These are phyloP conservation scores for Malurus cyaneus DNA, from an alignment of 2,113 vertebrate species.

Conservation along the genomic window DNA sequence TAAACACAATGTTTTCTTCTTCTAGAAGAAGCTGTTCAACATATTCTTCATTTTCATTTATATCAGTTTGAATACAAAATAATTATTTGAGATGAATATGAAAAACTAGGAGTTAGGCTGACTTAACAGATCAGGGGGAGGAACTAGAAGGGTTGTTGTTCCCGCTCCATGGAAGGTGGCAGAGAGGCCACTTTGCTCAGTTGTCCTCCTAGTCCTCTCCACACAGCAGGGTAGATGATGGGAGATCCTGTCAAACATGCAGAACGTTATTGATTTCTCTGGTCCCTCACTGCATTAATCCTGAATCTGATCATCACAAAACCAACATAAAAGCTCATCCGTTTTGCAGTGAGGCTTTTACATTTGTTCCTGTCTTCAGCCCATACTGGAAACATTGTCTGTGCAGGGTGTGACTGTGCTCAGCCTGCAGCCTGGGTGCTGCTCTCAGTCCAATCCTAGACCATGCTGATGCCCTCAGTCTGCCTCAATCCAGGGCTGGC, in stretches of 20 bases:
- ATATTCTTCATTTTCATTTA: neutral
- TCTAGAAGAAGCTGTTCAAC: neutral
- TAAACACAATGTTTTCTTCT: neutral
- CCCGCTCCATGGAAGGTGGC: neutral
- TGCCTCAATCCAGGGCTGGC: neutral
- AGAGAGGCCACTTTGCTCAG: neutral
- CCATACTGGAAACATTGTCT: neutral
- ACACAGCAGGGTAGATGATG: neutral
- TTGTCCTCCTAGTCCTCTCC: neutral
- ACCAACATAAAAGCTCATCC: neutral
- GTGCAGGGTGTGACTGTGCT: neutral
- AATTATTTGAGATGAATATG: neutral
- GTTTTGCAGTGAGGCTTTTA: neutral
- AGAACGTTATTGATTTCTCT: neutral
- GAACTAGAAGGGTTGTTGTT: neutral
- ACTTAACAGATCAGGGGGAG: neutral
- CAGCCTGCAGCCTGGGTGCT: neutral
- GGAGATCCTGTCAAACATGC: neutral
- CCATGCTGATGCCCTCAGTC: fast-evolving
- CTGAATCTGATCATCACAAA: neutral
- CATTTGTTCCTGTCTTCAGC: neutral
- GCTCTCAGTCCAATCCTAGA: neutral
- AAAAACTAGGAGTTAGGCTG: neutral
- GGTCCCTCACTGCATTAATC: neutral
- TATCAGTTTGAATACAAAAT: neutral